Evolutionary conservation across 2,888 invertebrate species (phyloP).

Genomic region (Epinotia demarniana): DNA sequence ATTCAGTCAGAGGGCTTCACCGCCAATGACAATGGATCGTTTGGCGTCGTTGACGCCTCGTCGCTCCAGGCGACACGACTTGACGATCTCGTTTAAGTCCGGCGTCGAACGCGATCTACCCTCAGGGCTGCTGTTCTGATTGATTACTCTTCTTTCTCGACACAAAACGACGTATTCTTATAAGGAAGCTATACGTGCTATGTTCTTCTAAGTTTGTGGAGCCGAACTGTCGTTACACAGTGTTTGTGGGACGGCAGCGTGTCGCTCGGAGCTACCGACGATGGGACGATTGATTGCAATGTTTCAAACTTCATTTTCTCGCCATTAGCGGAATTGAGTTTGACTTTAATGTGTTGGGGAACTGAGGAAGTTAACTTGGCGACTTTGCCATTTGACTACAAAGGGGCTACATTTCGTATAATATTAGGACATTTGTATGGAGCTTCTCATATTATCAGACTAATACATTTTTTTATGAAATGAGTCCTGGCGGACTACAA

Average conservation of each 20-base stretch:
- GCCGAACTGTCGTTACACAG: not conserved
- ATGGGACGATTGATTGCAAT: constrained; percentile 27
- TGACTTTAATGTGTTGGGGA: constrained; percentile 10
- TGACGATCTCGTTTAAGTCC: constrained; percentile 27
- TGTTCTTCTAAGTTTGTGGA: not conserved
- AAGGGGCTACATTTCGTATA: not conserved
- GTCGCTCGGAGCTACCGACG: constrained; percentile 29
- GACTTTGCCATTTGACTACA: not conserved
- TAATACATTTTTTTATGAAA: too few species aligned
- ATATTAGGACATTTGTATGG: too few species aligned
- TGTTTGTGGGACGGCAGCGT: not conserved
- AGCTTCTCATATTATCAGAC: too few species aligned
- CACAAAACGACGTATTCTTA: constrained; percentile 11
- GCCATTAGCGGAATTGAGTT: constrained; percentile 26
- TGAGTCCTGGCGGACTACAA: too few species aligned
- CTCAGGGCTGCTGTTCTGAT: constrained; percentile 19
- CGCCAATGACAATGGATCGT: constrained; percentile 19
- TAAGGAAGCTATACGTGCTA: not conserved
- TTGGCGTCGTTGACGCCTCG: constrained; percentile 25
- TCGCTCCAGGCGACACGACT: constrained; percentile 38
- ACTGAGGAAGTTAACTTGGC: not conserved
- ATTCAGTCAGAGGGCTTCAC: not conserved
- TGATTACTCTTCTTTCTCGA: constrained; percentile 11
- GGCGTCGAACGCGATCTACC: constrained; percentile 26
- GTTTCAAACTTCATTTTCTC: constrained; percentile 26